phyloP scores from a whole-genome alignment of 2,797 vertebrate genomes.

The Gallinago nigripennis region DNA sequence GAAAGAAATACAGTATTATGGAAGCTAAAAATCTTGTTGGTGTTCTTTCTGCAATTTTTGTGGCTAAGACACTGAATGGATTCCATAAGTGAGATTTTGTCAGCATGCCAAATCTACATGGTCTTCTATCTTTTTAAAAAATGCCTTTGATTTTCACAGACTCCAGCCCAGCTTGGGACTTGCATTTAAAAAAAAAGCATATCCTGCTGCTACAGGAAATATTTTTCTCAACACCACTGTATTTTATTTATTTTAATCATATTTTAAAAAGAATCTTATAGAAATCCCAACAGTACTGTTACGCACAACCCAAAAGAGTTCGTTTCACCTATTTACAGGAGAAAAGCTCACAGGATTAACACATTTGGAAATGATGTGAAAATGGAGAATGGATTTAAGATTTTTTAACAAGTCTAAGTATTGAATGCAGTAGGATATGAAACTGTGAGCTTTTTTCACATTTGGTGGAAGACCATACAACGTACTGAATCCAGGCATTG shows the following conservation, averaged over 20 bases:
- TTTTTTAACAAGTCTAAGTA: background rate
- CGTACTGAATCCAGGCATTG: background rate
- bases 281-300: constrained; percentile 7
- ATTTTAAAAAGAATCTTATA: constrained; percentile 7
- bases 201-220: constrained; percentile 70
- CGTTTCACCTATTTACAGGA: background rate
- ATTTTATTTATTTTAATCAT: constrained; percentile 43
- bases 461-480: background rate
- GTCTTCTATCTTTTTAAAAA: constrained; percentile 69
- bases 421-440: background rate
- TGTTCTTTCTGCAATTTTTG: constrained; percentile 44
- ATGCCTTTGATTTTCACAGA: constrained; percentile 64
- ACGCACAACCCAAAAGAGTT: background rate
- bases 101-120: constrained; percentile 60
- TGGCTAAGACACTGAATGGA: constrained; percentile 64
- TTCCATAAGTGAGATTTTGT: constrained; percentile 68
- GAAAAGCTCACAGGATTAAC: constrained; percentile 38
- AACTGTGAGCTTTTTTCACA: background rate
- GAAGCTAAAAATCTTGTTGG: constrained; percentile 16
- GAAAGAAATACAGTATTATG: constrained; percentile 33
- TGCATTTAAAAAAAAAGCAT: background rate
- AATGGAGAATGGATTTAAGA: constrained; percentile 7
- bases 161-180: constrained; percentile 50
- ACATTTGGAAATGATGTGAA: constrained; percentile 27
- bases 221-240: constrained; percentile 45